Conservation (phyloP, 2,888 invertebrate species). For the Cecidostiba fungosa region DNA sequence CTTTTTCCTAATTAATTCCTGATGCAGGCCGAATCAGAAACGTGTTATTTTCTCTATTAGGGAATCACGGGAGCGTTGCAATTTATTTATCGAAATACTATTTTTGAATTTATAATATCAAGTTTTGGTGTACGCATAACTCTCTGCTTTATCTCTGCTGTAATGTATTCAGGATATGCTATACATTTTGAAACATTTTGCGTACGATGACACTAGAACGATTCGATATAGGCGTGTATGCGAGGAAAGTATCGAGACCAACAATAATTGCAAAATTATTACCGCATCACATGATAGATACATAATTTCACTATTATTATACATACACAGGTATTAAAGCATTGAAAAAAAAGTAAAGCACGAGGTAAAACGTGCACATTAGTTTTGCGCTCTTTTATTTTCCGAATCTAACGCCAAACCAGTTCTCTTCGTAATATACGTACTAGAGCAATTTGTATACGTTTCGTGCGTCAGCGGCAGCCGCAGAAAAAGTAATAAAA, state of each 20-base stretch:
- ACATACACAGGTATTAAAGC: conserved; percentile 2
- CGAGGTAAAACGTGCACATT: conserved; percentile 36
- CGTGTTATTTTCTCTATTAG: no score
- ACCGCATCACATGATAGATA: conserved; percentile 11
- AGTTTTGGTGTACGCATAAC: not conserved
- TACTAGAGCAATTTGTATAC: conserved; percentile 48
- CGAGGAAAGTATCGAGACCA: not conserved
- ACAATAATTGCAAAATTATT: conserved; percentile 35
- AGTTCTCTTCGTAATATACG: conserved; percentile 35
- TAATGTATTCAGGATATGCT: no score
- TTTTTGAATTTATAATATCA: not conserved
- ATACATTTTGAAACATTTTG: no score
- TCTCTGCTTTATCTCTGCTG: no score
- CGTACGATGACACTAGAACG: not conserved
- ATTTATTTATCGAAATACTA: not conserved
- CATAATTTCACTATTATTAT: conserved; percentile 37
- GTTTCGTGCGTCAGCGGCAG: conserved; percentile 31
- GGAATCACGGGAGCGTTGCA: not conserved
- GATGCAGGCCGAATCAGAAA: not conserved
- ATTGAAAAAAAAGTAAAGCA: conserved; percentile 33
- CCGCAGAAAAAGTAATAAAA: conserved; percentile 24
- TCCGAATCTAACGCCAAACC: conserved; percentile 46
- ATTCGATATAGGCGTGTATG: not conserved
- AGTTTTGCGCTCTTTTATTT: conserved; percentile 43
- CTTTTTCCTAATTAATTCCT: not conserved